Base-by-base conservation (phyloP, 2,888 invertebrate species). In the Cyclophora punctaria region DNA sequence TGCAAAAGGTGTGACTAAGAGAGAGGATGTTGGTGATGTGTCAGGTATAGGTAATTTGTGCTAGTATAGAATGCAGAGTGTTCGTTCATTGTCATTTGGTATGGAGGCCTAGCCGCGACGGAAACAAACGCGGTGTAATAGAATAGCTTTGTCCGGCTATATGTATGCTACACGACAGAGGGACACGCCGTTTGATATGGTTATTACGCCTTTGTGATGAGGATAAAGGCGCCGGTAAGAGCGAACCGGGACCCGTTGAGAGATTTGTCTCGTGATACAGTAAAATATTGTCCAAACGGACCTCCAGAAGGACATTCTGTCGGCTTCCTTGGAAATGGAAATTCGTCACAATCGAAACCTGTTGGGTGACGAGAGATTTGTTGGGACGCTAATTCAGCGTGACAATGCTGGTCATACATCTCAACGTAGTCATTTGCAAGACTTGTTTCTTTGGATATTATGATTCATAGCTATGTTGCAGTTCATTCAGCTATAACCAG, bases 131-230 rank as follows among this genome's bases (percentile, higher is more conserved):
- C 79, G 79, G 83, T 74, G 76, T 80, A 81, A 81, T 75, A 76
- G 75, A 75, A 83, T 77, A 80, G 78, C 74, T 69, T 73, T 71
- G 71, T 70, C 71, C 67, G 63, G 63, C 78, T 71, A 83, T 87
- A 84, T 83, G 87, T 87, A 87, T 88, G 87, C 87, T 75, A 69
- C 78, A 68, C 83, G 75, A 80, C 79, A 70, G 76, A 83, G 80
- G 86, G 84, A 86, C 82, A 83, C 80, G 79, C 80, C 75, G 81
- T 85, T 87, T 87, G 86, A 88, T 87, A 87, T 88, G 88, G 87
- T 86, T 87, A 87, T 88, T 84, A 88, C 83, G 77, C 78, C 83
- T 87, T 88, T 86, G 85, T 84, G 72, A 76, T 65, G 67, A 74
- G 74, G 74, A 83, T 82, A 83, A 81, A 83, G 69, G 69, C 74